Base-by-base conservation (phyloP, 2,797 vertebrate species). In the Limnodromus scolopaceus region DNA sequence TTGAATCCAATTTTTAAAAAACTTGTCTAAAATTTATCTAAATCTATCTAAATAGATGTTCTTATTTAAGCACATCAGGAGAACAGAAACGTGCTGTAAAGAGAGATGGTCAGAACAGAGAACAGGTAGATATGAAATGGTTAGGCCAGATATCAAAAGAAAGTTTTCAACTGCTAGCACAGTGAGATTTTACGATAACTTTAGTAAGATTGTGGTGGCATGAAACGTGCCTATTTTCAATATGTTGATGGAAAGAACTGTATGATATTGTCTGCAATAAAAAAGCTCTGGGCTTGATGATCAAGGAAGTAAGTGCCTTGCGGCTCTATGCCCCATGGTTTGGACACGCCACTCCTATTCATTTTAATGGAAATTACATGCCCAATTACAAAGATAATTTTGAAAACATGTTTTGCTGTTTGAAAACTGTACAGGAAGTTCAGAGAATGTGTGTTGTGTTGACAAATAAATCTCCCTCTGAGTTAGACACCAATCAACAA, bases 401-500 rank as follows among this genome's bases (percentile, higher is more conserved):
- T 92, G 71, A 91, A 97, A 96, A 85, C 75, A 49, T 84, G 85
- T 46, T 94, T 94, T 84, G 14, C 16, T 87, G 6, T 85, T 95
- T 91, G 57, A 94, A 92, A 89, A 78, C 64, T 75, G 41, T 54
- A 58, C 75, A 75, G 57, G 68, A 95, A 90, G 55, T 91, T 91
- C 81, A 91, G 71, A 91, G 55, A 91, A 61, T 90, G 28, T 64
- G 63, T 85, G 38, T 57, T 85, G 51, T 87, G 55, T 74, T 83
- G 94, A 93, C 87, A 95, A 92, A 97, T 79, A 68, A 93, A 89
- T 95, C 75, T 89, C 64, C 38, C 51, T 92, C n/a, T 57, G 32
- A 72, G 71, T 89, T 75, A 93, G 22, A 93, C 57, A 84, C 46
- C 61, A 94, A 75, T 92, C 60, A 96, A 87, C 81, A 89, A 85